Evolutionary conservation across 2,888 invertebrate genomes (phyloP).

Genomic region (Nasonia oneida): DNA sequence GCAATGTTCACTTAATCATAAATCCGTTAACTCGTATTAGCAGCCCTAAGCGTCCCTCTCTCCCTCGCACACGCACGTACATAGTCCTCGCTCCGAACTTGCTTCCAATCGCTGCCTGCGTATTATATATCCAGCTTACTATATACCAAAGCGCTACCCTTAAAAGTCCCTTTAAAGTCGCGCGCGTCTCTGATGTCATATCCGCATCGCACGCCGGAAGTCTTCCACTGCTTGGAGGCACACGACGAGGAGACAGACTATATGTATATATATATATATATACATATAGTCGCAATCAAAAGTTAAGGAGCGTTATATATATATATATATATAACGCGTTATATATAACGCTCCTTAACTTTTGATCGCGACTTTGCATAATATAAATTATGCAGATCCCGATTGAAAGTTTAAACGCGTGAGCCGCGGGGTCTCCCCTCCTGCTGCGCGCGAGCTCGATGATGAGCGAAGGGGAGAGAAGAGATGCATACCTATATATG

Average conservation of each 20-base stretch:
- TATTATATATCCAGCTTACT: not conserved
- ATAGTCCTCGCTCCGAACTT: slow-evolving; percentile 24
- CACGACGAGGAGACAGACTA: not conserved
- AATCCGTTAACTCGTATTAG: slow-evolving; percentile 49
- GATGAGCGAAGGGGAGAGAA: not conserved
- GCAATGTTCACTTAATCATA: slow-evolving; percentile 44
- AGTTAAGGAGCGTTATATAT: too few species aligned
- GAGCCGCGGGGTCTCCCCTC: not conserved
- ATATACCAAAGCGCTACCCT: slow-evolving; percentile 23
- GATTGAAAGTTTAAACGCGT: slow-evolving; percentile 62
- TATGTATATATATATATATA: not conserved
- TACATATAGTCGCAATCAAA: too few species aligned
- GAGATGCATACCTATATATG: not conserved
- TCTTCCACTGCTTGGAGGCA: slow-evolving; percentile 7
- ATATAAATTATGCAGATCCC: slow-evolving; percentile 68
- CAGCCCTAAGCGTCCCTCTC: not conserved
- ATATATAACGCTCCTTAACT: slow-evolving; percentile 58
- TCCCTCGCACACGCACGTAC: slow-evolving; percentile 3
- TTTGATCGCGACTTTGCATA: slow-evolving; percentile 65
- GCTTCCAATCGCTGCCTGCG: slow-evolving; percentile 28
- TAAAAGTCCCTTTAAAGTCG: slow-evolving; percentile 55
- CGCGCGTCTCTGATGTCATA: slow-evolving; percentile 49
- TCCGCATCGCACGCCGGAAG: slow-evolving; percentile 25
- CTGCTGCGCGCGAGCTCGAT: not conserved
- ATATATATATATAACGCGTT: not conserved